phyloP scores from a whole-genome alignment of 2,888 invertebrate species.

The Pollenia amentaria region DNA sequence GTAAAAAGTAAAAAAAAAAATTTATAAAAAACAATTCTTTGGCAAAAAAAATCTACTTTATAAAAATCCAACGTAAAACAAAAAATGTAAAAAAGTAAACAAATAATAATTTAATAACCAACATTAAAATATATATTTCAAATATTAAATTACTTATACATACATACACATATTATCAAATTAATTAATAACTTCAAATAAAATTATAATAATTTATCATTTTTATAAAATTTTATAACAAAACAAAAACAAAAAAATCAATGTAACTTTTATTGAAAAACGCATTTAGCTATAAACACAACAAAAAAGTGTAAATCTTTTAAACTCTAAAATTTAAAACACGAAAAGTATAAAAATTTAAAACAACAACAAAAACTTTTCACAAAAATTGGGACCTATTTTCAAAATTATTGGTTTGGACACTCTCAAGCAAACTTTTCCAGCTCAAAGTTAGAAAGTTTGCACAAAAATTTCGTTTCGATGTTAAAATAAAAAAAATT shows the following conservation, averaged over 20 bases:
- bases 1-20: conserved; percentile 42
- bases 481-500: conserved; percentile 77
- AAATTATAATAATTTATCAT: conserved; percentile 46
- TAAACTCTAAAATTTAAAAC: conserved; percentile 59
- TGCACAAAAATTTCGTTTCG: conserved; percentile 84
- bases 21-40: conserved; percentile 42
- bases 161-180: conserved; percentile 34
- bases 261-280: conserved; percentile 65
- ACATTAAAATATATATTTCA: conserved; percentile 24
- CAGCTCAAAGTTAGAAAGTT: conserved; percentile 77
- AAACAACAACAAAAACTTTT: conserved; percentile 63
- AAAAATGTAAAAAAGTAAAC: conserved; percentile 64
- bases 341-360: conserved; percentile 16
- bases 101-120: conserved; percentile 40
- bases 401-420: conserved; percentile 85
- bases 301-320: conserved; percentile 61
- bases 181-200: conserved; percentile 57
- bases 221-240: conserved; percentile 34
- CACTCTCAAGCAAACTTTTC: conserved; percentile 75
- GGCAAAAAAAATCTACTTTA: conserved; percentile 54
- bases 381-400: conserved; percentile 82
- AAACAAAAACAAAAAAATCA: conserved; percentile 33
- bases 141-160: conserved; percentile 48
- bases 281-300: conserved; percentile 41
- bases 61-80: conserved; percentile 23